phyloP scores from a whole-genome alignment of 2,888 invertebrate species.

The Alloplasta piceator region DNA sequence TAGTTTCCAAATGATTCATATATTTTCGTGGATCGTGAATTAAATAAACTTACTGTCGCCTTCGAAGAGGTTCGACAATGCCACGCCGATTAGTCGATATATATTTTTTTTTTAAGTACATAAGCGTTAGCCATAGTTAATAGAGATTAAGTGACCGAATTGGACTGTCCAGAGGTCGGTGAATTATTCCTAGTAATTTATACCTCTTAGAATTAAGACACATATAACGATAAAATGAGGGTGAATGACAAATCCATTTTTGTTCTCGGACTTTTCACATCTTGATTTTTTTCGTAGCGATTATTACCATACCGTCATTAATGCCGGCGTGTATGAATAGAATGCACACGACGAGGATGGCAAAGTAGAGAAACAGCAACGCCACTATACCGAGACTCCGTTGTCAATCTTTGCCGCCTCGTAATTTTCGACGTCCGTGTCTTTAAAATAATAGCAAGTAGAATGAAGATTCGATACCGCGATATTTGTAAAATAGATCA shows the following conservation, averaged over 20 bases:
- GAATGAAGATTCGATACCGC: slow-evolving; percentile 2
- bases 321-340: slow-evolving; percentile 86
- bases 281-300: slow-evolving; percentile 57
- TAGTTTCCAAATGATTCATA: slow-evolving; percentile 25
- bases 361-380: slow-evolving; percentile 85
- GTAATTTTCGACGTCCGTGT: slow-evolving; percentile 77
- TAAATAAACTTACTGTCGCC: slow-evolving; percentile 38
- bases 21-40: slow-evolving; percentile 18
- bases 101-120: slow-evolving; percentile 27
- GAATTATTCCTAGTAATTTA: slow-evolving; percentile 44
- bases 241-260: slow-evolving; percentile 11
- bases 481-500: not conserved
- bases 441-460: slow-evolving; percentile 66
- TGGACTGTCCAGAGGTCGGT: not conserved
- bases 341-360: slow-evolving; percentile 85
- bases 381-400: slow-evolving; percentile 85
- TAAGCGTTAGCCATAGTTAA: not conserved
- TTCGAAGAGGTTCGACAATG: slow-evolving; percentile 8
- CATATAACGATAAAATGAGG: slow-evolving; percentile 34
- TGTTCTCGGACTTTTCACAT: slow-evolving; percentile 17
- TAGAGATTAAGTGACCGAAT: not conserved
- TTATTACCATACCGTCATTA: slow-evolving; percentile 84
- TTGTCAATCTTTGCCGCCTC: slow-evolving; percentile 84
- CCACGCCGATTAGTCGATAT: slow-evolving; percentile 15
- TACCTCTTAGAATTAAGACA: slow-evolving; percentile 32